Evolutionary conservation across 2,888 invertebrate genomes (phyloP), one percentile per base, ranked within the genome.

Genomic region (Papilio elwesi): DNA sequence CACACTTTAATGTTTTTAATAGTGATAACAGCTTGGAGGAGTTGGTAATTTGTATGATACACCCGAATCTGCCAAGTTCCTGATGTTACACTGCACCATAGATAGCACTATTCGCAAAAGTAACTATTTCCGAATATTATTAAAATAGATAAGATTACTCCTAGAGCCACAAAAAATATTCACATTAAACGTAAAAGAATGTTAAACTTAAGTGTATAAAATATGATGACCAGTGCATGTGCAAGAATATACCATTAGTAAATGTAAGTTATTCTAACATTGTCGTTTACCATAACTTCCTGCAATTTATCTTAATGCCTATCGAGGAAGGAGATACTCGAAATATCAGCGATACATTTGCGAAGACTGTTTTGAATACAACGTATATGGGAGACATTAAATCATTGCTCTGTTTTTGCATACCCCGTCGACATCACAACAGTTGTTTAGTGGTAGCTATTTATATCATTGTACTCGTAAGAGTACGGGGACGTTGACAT

Each of bases 381-480:
- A 66, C 73, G 13, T 66, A 70, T 66, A 70, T 67, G 73, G 73
- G 15, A 36, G 66, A 67, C 67, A 63, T 70, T 74, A 74, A 74
- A 74, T 74, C 67, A 70, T 74, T 70, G 62, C 67, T 53, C 52
- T 53, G n/a, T 26, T 67, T 70, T 67, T 70, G 73, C 70, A 70
- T 74, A 67, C 67, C 62, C 51, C 38, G 53, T 68, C 62, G 52
- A 53, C 11, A 38, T 62, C 43, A 47, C 51, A 51, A 57, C 55
- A 26, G 47, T 9, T 48, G 57, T 57, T 65, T 26, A 51, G 52
- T 15, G n/a, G 43, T 51, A 47, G 26, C 59, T 55, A 59, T 67
- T 66, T 66, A 66, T 66, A 71, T 15, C 43, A 16, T 36, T 13
- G 13, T 49, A 49, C 36, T 15, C 48, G 16, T 43, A 43, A 43